phyloP scores from a whole-genome alignment of 2,797 vertebrate genomes.

The Avahi laniger region DNA sequence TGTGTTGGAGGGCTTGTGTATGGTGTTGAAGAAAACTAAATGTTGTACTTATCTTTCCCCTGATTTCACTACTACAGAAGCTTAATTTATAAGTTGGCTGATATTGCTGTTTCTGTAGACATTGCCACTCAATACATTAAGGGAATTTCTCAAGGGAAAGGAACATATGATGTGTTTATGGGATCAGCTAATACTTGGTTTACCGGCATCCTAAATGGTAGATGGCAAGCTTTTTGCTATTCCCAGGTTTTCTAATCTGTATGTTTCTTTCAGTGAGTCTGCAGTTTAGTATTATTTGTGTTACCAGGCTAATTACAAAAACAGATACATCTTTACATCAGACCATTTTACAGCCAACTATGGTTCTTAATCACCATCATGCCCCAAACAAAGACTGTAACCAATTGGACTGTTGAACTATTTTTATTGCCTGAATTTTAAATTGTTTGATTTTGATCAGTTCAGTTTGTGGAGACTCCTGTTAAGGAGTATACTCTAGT shows the following conservation, averaged over 20 bases:
- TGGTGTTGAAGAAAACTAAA: background rate
- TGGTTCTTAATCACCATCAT: background rate
- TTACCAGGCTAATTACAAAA: background rate
- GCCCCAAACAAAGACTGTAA: background rate
- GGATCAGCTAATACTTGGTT: background rate
- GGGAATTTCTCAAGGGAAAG: background rate
- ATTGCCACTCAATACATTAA: background rate
- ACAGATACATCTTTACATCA: background rate
- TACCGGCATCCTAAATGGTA: background rate
- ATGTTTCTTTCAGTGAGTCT: background rate
- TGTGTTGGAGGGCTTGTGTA: background rate
- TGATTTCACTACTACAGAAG: background rate
- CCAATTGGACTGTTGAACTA: background rate
- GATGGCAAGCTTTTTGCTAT: background rate
- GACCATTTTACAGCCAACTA: background rate
- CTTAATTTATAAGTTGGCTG: background rate
- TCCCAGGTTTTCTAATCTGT: background rate
- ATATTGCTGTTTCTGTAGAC: background rate
- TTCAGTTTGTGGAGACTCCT: background rate
- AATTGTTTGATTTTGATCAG: background rate
- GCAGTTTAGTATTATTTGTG: background rate
- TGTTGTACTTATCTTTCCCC: background rate
- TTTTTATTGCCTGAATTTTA: background rate
- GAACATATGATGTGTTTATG: background rate
- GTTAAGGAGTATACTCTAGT: background rate